Evolutionary conservation across 2,888 invertebrate species (phyloP), one percentile per base, ranked within the genome.

Genomic region (Catocala nupta): DNA sequence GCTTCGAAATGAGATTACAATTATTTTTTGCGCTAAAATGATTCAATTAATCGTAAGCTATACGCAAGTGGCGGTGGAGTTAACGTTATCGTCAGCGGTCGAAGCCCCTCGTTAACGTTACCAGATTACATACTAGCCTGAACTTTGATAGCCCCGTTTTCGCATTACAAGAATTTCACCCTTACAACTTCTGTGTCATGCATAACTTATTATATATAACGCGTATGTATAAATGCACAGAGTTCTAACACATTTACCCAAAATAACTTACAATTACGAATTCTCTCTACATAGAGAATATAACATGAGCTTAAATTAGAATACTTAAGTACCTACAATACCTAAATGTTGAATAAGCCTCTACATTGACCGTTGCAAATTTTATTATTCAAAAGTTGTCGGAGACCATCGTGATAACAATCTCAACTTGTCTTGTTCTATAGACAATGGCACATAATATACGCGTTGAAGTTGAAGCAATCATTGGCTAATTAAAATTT

Each of bases 401-500:
- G 75, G 77, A 70, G 81, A 67, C 82, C 78, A 82, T 83, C 83
- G 81, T 86, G 88, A 88, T 87, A 79, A 83, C 84, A 84, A 90
- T 90, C 88, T 86, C 74, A 81, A 87, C 80, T 84, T 86, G 81
- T 83, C 81, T 79, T 81, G 80, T 83, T 77, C 77, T 78, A 80
- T 82, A 85, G 76, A 89, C 89, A 89, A 89, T 88, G 84, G 85
- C 70, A 80, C 74, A 76, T 77, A 82, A 75, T 76, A 69, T 79
- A 84, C 83, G 83, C 85, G 86, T 85, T 83, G 81, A 80, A 83
- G 85, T 82, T 78, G 82, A 86, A 88, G 86, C 89, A 90, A 92
- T 91, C 90, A 89, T 89, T 86, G 85, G 85, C 88, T 91, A 92
- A 92, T 93, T 93, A 91, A 91, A 92, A 93, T 93, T 93, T 91